phyloP scores from a whole-genome alignment of 2,888 invertebrate species.

The Euplexia lucipara region DNA sequence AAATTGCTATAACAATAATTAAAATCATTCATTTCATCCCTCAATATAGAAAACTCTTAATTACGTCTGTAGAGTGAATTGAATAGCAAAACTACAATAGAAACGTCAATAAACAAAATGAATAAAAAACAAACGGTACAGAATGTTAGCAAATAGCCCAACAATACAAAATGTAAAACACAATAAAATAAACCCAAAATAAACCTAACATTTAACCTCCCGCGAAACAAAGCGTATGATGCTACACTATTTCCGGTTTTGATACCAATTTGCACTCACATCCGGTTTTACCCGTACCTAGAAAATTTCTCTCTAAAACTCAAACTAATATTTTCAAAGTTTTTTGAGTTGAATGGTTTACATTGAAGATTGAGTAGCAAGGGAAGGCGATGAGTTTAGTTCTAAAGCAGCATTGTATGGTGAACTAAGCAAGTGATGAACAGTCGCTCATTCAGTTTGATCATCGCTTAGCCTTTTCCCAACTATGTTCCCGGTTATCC shows the following conservation, averaged over 20 bases:
- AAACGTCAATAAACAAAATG: no score
- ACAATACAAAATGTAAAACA: slow-evolving; percentile 28
- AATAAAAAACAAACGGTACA: neutral
- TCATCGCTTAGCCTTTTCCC: no score
- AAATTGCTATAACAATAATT: no score
- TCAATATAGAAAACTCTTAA: no score
- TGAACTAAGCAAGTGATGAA: no score
- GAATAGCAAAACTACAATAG: no score
- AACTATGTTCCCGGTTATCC: no score
- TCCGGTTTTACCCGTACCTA: slow-evolving; percentile 52
- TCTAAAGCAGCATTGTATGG: slow-evolving; percentile 1
- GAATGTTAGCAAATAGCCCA: neutral
- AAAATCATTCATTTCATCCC: no score
- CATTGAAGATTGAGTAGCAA: neutral
- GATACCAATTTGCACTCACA: slow-evolving; percentile 66
- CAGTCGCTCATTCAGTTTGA: neutral
- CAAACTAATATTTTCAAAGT: neutral
- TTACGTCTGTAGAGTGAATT: no score
- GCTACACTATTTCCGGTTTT: slow-evolving; percentile 47
- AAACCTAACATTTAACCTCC: slow-evolving; percentile 21
- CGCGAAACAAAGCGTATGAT: slow-evolving; percentile 60
- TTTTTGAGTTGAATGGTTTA: neutral
- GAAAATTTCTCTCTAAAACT: neutral
- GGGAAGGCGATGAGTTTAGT: neutral
- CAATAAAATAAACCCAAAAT: slow-evolving; percentile 22